Conservation (phyloP, 2,113 vertebrate genomes). For the Tupaia chinensis region DNA sequence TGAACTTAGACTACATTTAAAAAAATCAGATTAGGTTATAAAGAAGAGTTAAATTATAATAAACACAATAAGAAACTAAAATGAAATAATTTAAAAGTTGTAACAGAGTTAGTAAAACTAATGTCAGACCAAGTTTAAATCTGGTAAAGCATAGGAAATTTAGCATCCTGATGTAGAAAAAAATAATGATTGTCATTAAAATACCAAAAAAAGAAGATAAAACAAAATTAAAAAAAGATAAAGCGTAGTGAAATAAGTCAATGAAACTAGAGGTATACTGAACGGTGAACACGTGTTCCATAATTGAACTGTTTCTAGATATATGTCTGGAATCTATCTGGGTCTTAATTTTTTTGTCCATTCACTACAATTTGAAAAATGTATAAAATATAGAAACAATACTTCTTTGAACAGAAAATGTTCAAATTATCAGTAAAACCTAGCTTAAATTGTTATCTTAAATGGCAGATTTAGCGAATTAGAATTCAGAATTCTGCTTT, state of each 20-base stretch:
- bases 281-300: background rate
- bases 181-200: too few species aligned
- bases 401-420: background rate
- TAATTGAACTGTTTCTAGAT: background rate
- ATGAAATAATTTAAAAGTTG: background rate
- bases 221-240: background rate
- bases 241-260: background rate
- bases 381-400: background rate
- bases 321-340: background rate
- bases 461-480: background rate
- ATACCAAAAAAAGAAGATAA: too few species aligned
- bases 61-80: background rate
- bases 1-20: background rate
- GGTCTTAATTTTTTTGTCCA: background rate
- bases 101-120: background rate
- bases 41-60: background rate
- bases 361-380: background rate
- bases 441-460: background rate
- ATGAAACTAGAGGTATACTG: background rate
- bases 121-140: background rate
- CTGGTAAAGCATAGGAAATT: background rate
- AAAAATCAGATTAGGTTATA: background rate
- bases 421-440: background rate
- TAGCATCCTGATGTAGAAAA: background rate
- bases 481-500: background rate